phyloP scores from a whole-genome alignment of 2,113 vertebrate genomes.

The Abramis brama region DNA sequence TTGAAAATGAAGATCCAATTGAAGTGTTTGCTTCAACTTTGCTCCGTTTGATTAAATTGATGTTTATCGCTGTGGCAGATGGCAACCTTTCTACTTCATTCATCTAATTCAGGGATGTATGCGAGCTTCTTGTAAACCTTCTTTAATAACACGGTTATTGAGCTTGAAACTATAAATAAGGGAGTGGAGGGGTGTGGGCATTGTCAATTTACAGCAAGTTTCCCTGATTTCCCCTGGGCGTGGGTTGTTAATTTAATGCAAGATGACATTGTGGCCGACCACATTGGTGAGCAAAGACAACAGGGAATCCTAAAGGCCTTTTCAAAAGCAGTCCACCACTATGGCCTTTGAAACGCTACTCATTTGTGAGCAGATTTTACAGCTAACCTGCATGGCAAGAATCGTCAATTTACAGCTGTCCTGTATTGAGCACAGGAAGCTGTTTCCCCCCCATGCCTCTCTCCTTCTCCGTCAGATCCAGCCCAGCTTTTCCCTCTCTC shows the following conservation, averaged over 20 bases:
- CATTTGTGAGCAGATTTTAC: constrained; percentile 1
- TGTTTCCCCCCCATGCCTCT: not conserved
- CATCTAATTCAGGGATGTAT: constrained; percentile 47
- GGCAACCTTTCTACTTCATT: constrained; percentile 27
- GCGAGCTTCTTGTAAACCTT: constrained; percentile 60
- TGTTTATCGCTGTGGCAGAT: constrained; percentile 34
- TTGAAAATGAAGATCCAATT: constrained; percentile 7
- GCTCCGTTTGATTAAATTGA: not conserved
- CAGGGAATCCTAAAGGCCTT: constrained; percentile 36
- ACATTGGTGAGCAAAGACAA: constrained; percentile 12
- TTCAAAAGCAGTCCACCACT: constrained; percentile 25
- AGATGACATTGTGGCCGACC: constrained; percentile 63
- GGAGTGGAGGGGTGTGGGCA: constrained; percentile 36
- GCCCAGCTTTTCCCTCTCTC: constrained; percentile 77
- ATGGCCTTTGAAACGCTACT: not conserved
- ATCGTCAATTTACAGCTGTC: not conserved
- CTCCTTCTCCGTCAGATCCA: constrained; percentile 64
- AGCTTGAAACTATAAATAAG: constrained; percentile 67
- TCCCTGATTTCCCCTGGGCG: constrained; percentile 72
- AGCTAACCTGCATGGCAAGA: constrained; percentile 1
- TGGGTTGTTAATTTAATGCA: constrained; percentile 68
- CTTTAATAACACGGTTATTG: constrained; percentile 65
- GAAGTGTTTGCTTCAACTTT: not conserved
- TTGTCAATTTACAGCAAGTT: constrained; percentile 64
- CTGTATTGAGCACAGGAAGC: not conserved